Evolutionary conservation across 2,113 vertebrate species (phyloP).

Genomic region (Donacobius atricapilla): DNA sequence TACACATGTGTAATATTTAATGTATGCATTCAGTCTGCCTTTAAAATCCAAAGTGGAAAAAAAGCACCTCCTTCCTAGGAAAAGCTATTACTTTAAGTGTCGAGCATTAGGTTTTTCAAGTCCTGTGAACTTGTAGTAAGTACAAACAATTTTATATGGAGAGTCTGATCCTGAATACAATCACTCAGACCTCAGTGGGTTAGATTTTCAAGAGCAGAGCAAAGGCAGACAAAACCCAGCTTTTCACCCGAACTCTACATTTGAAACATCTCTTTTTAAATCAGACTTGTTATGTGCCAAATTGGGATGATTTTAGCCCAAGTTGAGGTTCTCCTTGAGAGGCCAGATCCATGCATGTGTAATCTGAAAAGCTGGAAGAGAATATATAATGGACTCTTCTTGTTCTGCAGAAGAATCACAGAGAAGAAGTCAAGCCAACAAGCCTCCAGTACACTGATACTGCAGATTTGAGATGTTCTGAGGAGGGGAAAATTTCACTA

Average conservation of each 20-base stretch:
- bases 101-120: background rate
- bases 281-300: background rate
- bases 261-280: background rate
- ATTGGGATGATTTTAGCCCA: background rate
- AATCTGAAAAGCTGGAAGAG: background rate
- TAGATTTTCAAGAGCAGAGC: background rate
- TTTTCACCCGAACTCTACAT: background rate
- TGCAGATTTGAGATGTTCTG: background rate
- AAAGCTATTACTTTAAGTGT: background rate
- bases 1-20: background rate
- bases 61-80: background rate
- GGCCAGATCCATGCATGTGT: accelerated
- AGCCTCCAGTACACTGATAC: background rate
- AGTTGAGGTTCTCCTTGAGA: background rate
- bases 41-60: background rate
- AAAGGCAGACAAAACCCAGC: background rate
- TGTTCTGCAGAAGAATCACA: background rate
- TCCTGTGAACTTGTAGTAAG: background rate
- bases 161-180: background rate
- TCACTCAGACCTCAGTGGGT: background rate
- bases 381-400: background rate
- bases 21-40: background rate
- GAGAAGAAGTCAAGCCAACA: background rate
- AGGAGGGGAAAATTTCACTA: background rate
- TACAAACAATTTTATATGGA: background rate